A percentile compares a stretch with the other conserved stretches of the same genome.
phyloP scores from a whole-genome alignment of 2,797 vertebrate genomes.

The Paramormyrops hopkinsi region DNA sequence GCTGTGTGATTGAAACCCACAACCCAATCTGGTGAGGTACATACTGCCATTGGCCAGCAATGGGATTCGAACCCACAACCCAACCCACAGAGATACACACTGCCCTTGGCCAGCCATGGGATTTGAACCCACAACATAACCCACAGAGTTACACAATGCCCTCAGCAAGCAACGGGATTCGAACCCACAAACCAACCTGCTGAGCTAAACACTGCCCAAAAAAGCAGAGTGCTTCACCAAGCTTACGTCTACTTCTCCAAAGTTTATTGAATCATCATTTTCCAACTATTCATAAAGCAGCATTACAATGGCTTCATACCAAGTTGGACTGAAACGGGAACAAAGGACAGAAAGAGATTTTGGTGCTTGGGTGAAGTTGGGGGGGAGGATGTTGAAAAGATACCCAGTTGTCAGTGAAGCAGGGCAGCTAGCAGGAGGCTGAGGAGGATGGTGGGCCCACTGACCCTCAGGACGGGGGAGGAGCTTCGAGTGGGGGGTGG shows the following conservation, averaged over 20 bases:
- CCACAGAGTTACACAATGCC: background rate
- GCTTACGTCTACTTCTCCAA: background rate
- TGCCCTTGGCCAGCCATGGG: background rate
- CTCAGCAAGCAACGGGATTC: background rate
- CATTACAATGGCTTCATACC: background rate
- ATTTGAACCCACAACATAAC: background rate
- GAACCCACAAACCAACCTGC: background rate
- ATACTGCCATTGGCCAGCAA: background rate
- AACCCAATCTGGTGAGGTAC: background rate
- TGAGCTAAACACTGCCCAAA: background rate
- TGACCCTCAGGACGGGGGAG: background rate
- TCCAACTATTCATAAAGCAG: background rate
- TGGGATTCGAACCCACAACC: background rate
- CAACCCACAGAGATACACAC: background rate
- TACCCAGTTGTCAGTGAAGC: slow-evolving; percentile 15
- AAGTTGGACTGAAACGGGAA: background rate
- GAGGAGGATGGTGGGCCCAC: slow-evolving; percentile 29
- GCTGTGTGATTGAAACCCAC: background rate
- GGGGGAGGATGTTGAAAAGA: background rate
- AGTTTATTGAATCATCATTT: background rate
- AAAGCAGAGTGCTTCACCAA: too few species aligned
- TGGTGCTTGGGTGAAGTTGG: background rate
- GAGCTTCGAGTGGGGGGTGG: background rate
- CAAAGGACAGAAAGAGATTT: background rate
- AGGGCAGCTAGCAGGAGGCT: slow-evolving; percentile 26